A percentile compares a stretch with the other conserved stretches of the same genome.
These are phyloP conservation scores for Epirrita christyi DNA, from an alignment of 2,888 invertebrate genomes.

Conservation along the genomic window DNA sequence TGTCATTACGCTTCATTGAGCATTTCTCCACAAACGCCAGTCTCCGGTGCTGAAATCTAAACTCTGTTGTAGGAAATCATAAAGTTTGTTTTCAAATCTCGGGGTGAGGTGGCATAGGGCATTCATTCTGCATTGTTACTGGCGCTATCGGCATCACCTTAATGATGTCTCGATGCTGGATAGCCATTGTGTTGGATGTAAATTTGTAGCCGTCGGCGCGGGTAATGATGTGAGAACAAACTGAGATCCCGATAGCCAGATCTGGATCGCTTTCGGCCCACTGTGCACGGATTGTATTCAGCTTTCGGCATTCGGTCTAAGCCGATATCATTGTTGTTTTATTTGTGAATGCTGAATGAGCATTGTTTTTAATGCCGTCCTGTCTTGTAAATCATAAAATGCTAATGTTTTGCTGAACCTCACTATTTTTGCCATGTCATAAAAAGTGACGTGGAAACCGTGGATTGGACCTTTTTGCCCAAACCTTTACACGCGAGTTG, in stretches of 20 bases:
- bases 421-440: constrained; percentile 37
- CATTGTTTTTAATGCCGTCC: constrained; percentile 60
- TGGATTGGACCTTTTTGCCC: constrained; percentile 25
- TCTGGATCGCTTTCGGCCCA: constrained; percentile 78
- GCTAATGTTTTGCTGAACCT: constrained; percentile 14
- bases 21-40: constrained; percentile 60
- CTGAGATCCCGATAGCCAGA: constrained; percentile 83
- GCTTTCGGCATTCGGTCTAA: constrained; percentile 63
- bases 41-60: constrained; percentile 38
- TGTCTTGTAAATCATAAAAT: constrained; percentile 66
- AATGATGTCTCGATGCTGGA: constrained; percentile 85
- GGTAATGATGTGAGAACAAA: constrained; percentile 85
- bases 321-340: constrained; percentile 59
- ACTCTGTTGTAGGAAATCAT: constrained; percentile 41
- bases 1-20: constrained; percentile 55
- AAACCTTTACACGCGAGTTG: constrained; percentile 49
- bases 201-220: constrained; percentile 85
- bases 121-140: constrained; percentile 58
- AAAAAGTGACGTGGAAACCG: constrained; percentile 36
- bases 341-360: constrained; percentile 58
- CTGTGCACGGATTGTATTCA: constrained; percentile 73
- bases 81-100: constrained; percentile 54
- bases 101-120: constrained; percentile 47
- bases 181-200: constrained; percentile 85
- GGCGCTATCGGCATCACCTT: constrained; percentile 85